These are phyloP conservation scores for Brachypalpus laphriformis DNA, from an alignment of 2,888 invertebrate species.

Conservation along the genomic window DNA sequence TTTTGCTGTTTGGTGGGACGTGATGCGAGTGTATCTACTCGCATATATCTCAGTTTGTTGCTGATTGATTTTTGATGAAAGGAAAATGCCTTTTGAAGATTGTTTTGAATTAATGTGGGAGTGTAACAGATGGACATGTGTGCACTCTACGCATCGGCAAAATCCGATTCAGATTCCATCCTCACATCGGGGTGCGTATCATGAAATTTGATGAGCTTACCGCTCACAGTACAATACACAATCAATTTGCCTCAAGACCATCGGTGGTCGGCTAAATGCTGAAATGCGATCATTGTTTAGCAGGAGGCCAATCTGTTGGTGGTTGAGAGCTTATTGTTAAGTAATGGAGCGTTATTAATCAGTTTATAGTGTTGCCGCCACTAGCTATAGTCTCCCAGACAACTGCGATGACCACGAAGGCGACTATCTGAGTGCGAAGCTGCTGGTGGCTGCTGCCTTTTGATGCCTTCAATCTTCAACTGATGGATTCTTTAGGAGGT, in stretches of 20 bases:
- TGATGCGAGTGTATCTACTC: conserved; percentile 15
- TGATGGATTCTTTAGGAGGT: conserved; percentile 27
- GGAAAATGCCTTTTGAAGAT: conserved; percentile 55
- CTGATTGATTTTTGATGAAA: conserved; percentile 68
- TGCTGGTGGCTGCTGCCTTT: neutral
- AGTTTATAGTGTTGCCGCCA: conserved; percentile 26
- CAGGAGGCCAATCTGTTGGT: conserved; percentile 21
- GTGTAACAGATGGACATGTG: conserved; percentile 44
- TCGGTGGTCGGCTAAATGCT: neutral
- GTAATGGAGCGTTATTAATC: conserved; percentile 62
- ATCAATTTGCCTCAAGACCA: conserved; percentile 8
- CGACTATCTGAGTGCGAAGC: neutral
- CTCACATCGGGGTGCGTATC: conserved; percentile 29
- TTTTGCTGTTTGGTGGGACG: conserved; percentile 3
- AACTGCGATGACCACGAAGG: neutral
- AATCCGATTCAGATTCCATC: conserved; percentile 55
- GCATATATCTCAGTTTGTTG: conserved; percentile 23
- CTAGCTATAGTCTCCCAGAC: neutral
- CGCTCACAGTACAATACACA: neutral
- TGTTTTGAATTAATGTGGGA: conserved; percentile 64
- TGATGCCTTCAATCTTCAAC: neutral
- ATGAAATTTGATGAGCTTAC: conserved; percentile 47
- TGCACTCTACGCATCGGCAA: conserved; percentile 10
- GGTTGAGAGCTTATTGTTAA: conserved; percentile 47
- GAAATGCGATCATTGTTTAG: conserved; percentile 24